These are phyloP conservation scores for Hyla sarda DNA, from an alignment of 2,113 vertebrate genomes.

Conservation along the genomic window DNA sequence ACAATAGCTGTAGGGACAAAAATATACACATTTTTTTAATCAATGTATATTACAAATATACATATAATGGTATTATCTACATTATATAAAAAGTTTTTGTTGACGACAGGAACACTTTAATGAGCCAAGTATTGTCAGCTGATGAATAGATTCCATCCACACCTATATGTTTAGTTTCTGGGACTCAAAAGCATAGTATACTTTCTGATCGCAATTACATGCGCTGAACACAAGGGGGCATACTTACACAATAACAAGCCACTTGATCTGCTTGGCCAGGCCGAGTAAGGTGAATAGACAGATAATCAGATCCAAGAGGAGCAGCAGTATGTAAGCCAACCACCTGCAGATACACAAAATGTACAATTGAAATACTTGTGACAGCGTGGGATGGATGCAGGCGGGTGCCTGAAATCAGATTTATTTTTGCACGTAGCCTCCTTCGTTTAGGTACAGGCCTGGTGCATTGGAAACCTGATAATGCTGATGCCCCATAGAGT, in stretches of 20 bases:
- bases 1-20: too few relatives aligned
- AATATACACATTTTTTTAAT: too few relatives aligned
- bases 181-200: too few relatives aligned
- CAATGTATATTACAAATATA: too few relatives aligned
- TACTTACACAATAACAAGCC: slow-evolving; percentile 89
- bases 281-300: slow-evolving; percentile 90
- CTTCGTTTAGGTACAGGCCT: neutral
- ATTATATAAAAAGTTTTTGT: too few relatives aligned
- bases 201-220: neutral
- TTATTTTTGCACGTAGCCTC: slow-evolving; percentile 6
- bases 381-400: neutral
- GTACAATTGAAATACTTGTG: slow-evolving; percentile 23
- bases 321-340: slow-evolving; percentile 85
- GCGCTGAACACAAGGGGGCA: neutral
- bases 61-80: too few relatives aligned
- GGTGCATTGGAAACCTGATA: neutral
- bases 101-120: too few relatives aligned
- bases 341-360: slow-evolving; percentile 73
- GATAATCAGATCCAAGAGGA: slow-evolving; percentile 86
- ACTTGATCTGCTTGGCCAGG: slow-evolving; percentile 89
- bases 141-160: too few relatives aligned
- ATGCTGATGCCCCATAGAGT: neutral
- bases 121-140: too few relatives aligned
- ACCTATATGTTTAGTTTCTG: too few relatives aligned
- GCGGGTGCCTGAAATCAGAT: neutral